Evolutionary conservation across 2,113 vertebrate genomes (phyloP).

Genomic region (Nibea coibor): DNA sequence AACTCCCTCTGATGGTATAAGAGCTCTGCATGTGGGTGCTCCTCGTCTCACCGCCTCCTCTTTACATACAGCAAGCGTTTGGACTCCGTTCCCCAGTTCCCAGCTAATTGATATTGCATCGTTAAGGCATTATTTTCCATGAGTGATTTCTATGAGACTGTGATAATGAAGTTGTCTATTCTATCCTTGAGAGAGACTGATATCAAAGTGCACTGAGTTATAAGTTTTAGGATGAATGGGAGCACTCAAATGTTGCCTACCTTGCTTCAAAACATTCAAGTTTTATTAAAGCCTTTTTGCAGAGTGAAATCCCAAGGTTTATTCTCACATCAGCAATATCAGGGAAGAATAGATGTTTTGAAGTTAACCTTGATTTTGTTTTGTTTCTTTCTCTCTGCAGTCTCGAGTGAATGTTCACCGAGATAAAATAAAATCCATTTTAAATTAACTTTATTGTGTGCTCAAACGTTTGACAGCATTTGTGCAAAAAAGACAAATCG

Average conservation of each 20-base stretch:
- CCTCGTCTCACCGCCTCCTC: neutral
- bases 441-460: slow-evolving; percentile 16
- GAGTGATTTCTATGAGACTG: neutral
- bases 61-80: neutral
- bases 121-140: neutral
- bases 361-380: slow-evolving; percentile 39
- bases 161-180: slow-evolving; percentile 9
- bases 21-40: neutral
- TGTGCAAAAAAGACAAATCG: slow-evolving; percentile 6
- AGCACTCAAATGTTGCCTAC: neutral
- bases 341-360: slow-evolving; percentile 29
- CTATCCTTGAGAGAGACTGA: neutral
- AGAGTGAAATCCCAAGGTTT: slow-evolving; percentile 12
- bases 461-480: neutral
- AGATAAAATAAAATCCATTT: slow-evolving; percentile 24
- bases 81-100: neutral
- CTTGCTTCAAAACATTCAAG: neutral
- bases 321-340: neutral
- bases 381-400: neutral
- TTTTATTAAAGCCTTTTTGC: neutral
- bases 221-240: neutral
- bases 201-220: slow-evolving; percentile 6
- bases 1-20: neutral
- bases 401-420: neutral
- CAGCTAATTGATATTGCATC: neutral